Evolutionary conservation across 1,140 invertebrate species (phyloP), one percentile per base, ranked within the genome.

Genomic region (Prorops nasuta): DNA sequence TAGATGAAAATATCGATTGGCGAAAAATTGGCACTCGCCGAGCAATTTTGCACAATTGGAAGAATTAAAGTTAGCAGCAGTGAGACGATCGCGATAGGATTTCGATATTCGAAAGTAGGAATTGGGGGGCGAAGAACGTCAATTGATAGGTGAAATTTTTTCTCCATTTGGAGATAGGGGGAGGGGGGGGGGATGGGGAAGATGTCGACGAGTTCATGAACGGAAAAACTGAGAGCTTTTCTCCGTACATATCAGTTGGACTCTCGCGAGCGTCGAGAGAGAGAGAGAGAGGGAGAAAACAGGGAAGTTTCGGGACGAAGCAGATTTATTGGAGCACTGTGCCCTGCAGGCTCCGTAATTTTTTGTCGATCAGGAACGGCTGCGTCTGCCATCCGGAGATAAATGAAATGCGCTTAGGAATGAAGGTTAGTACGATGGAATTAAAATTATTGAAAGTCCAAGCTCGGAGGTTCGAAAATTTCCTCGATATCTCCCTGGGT

Each of bases 301-400:
- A 15, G 12, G 34, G 41, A 50, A 51, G 39, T 49, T 51, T 51
- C 57, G 52, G 35, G 42, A 35, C 47, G 54, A 60, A 55, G 51
- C 56, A 55, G 52, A 60, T 60, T 60, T 60, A 60, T 60, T 40
- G 58, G 52, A 22, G 41, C 19, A 12, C 24, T 6, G 24, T n/a
- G 12, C 24, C 12, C 12, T 28, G 24, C 24, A 7, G 6, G 12
- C 24, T 34, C 43, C 37, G 56, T 36, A 60, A 59, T 60, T 60
- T 58, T 60, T 60, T 56, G 48, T 52, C 42, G 47, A 59, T 60
- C 44, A 51, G 41, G 10, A 51, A 44, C 57, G 56, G 57, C 58
- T 60, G 58, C 35, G 44, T 45, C 58, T 55, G 58, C 48, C 58
- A 60, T 46, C 42, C 28, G 37, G 44, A 60, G 57, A 60, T 60